Evolutionary conservation across 1,140 invertebrate genomes (phyloP), one percentile per base, ranked within the genome.

Genomic region (Nasonia longicornis): DNA sequence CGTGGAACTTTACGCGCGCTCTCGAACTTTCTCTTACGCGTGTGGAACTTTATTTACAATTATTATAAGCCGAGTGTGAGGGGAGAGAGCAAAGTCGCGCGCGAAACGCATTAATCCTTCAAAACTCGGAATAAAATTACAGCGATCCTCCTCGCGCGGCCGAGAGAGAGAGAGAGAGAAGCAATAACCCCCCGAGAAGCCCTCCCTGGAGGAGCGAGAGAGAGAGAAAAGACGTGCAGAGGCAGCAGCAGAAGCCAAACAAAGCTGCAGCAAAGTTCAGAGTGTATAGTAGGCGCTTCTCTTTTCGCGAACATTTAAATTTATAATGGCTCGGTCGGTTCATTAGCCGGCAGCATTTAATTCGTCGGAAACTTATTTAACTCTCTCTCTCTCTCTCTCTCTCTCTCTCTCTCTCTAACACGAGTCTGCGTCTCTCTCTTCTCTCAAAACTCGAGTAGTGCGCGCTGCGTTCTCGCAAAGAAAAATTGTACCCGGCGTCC

Each of bases 331-430:
- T 22, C 14, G 67, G 69, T 31, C 20, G 75, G 69, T 82, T 82
- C 69, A 82, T 82, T 82, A 82, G 80, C 75, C 63, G 10, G 38
- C 38, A 12, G 58, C 52, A 77, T 78, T 82, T 72, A 81, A 77
- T 67, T 73, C 66, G 45, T 66, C n/a, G 29, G 16, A 73, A 81
- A 82, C 80, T 77, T 82, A 82, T 82, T 81, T 77, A 81, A 77
- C 72, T 70, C 72, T 29, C 26, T 26, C 26, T 26, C 26, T 26
- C 26, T 26, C 26, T 26, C 26, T 26, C 72, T 70, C 72, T 29
- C 26, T 26, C 26, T 26, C 26, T 26, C 26, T 26, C 26, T 26
- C 26, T 26, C 64, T 14, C 64, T 12, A 7, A 35, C 16, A 26
- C 38, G 22, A 3, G 71, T 26, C 26, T 26, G 31, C 35, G 7